Percentiles rank a stretch among this genome's conserved stretches.
These are phyloP conservation scores for Automeris io DNA, from an alignment of 2,888 invertebrate genomes.

Conservation along the genomic window DNA sequence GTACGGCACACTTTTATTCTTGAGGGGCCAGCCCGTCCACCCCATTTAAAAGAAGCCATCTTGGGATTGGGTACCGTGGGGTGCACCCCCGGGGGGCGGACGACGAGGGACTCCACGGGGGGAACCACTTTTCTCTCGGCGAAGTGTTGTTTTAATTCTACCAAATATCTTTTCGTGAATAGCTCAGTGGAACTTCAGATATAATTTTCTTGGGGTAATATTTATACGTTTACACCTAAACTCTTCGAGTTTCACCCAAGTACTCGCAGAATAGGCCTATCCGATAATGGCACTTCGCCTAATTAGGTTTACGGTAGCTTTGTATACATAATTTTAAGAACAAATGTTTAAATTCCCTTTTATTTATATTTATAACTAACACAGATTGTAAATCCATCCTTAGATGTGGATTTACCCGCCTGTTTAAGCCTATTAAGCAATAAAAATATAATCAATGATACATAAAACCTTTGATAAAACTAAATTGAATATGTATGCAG, in stretches of 20 bases:
- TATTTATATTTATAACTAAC: neutral
- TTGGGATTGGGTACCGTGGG: slow-evolving; percentile 57
- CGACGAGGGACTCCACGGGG: slow-evolving; percentile 35
- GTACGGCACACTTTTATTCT: slow-evolving; percentile 73
- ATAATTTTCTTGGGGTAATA: slow-evolving; percentile 69
- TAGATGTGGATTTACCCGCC: too few species aligned
- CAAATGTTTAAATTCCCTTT: slow-evolving; percentile 2
- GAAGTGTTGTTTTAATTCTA: slow-evolving; percentile 76
- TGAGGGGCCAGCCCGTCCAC: slow-evolving; percentile 68
- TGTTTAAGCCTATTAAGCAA: too few species aligned
- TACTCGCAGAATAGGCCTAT: slow-evolving; percentile 11
- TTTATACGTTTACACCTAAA: slow-evolving; percentile 64
- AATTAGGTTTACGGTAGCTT: slow-evolving; percentile 22
- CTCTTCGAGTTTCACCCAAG: slow-evolving; percentile 15
- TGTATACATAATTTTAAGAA: slow-evolving; percentile 8
- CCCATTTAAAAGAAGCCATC: slow-evolving; percentile 76
- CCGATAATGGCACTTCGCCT: slow-evolving; percentile 25
- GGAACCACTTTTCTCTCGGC: slow-evolving; percentile 68
- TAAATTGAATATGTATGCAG: too few species aligned
- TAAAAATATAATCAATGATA: too few species aligned
- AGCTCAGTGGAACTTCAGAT: slow-evolving; percentile 69
- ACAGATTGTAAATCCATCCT: neutral
- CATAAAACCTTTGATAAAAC: too few species aligned
- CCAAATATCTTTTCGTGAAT: slow-evolving; percentile 76
- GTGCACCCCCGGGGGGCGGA: slow-evolving; percentile 33